Base-by-base conservation (phyloP, 2,888 invertebrate genomes). In the Eupithecia insigniata region DNA sequence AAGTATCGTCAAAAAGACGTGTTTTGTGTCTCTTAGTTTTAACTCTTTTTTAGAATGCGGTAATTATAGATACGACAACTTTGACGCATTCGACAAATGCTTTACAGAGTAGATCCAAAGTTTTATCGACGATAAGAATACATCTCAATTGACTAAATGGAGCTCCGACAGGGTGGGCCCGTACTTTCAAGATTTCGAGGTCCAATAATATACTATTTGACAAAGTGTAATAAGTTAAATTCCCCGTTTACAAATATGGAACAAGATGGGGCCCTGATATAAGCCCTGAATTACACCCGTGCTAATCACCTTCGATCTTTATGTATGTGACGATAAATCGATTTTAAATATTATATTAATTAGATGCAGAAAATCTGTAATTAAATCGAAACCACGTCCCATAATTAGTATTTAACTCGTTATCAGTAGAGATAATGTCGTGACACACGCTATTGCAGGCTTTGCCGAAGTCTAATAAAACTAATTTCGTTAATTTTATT, bases 301-400 rank as follows among this genome's bases (percentile, higher is more conserved):
- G 51, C 64, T 71, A 75, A 78, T 78, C 77, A 16, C 3, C 65
- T 71, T 70, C 66, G 66, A 79, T 78, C 77, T 76, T 77, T 70
- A 76, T 78, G 72, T 77, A 76, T 78, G 70, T 78, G 75, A 72
- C 70, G 75, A 76, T 76, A 75, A 75, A 77, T 71, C 39, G 12
- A 71, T 69, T 70, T 74, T 22, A 69, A 43, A 70, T 76, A 71
- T 64, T 60, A 70, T 76, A 71, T 64, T 60, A 74, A 74, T 73
- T 68, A 71, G 71, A 76, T 77, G 70, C 34, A 58, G 60, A 76
- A 75, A 74, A 71, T 73, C 34, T 73, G 26, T 30, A 75, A 75
- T 74, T 67, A 74, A 66, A 72, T 60, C 68, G 58, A 51, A 73
- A 71, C 76, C 79, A 78, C 75, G 76, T 79, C 36, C 46, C 28